Base-by-base conservation (phyloP, 2,797 vertebrate genomes). In the Ptychadena robeensis region DNA sequence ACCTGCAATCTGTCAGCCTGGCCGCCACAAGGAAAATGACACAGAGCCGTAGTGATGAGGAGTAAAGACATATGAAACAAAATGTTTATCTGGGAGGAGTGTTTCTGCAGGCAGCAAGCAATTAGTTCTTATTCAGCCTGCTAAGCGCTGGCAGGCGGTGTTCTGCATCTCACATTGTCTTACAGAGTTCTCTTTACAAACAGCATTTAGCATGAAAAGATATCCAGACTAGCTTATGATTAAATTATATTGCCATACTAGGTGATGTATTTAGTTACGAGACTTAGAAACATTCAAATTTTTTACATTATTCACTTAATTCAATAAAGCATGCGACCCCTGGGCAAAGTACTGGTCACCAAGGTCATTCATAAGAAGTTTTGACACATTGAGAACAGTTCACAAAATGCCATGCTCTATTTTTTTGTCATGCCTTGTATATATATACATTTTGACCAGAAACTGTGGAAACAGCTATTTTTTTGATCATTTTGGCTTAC, bases 1-100 rank as follows among this genome's bases (percentile, higher is more conserved):
- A 84, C 77, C 48, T 75, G 69, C 71, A 80, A 84, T 80, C 77
- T 84, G 82, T 80, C 82, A 84, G 76, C 71, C 77, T 64, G 77
- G 71, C 76, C 65, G 28, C 82, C 71, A 84, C 71, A 75, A 80
- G 71, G n/a, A 80, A 75, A 70, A 31, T 75, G 71, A 84, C 77
- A 84, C 70, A 61, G 12, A 59, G 76, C 76, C 37, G 74, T 80
- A 75, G 77, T 75, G 70, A 80, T 74, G 76, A 83, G 44, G 76
- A 79, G 76, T 69, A 69, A 74, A 74, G 71, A 80, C 71, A 79
- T 73, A 84, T 84, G 70, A 79, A 74, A 79, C 28, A 57, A 69
- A 83, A 74, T 74, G 77, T 84, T 84, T 84, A 80, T 69, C 48
- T 77, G 75, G 70, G 72, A 79, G 82, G 64, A 79, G 75, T 66